A percentile compares a stretch with the other conserved stretches of the same genome.
Conservation (phyloP, 2,888 invertebrate genomes). For the Hyposoter dolosus region DNA sequence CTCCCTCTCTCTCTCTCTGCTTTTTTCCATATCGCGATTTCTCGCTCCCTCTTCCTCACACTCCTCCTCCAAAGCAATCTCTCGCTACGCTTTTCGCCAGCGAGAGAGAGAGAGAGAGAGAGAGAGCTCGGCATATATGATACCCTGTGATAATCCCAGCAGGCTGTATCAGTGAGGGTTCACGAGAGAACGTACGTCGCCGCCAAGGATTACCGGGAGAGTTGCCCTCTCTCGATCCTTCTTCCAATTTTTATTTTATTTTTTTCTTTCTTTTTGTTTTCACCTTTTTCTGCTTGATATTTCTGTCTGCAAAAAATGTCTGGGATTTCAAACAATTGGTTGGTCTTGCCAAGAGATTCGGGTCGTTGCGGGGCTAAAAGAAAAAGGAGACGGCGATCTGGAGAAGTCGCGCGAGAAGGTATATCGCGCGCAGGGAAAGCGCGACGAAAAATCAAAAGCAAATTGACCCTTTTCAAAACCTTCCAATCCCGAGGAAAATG, state of each 20-base stretch:
- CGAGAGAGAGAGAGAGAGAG: too few relatives aligned
- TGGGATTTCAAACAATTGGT: not conserved
- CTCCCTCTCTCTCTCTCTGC: not conserved
- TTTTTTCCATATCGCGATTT: constrained; percentile 37
- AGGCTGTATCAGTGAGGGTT: constrained; percentile 72
- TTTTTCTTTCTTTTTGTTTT: not conserved
- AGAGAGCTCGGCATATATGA: constrained; percentile 79
- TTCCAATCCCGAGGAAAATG: not conserved
- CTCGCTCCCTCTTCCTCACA: constrained; percentile 33
- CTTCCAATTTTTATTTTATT: not conserved
- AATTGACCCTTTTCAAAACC: not conserved
- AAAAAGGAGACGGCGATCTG: too few relatives aligned
- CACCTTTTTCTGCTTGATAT: not conserved
- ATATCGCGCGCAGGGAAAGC: not conserved
- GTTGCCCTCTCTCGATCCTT: constrained; percentile 37
- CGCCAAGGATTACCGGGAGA: constrained; percentile 63
- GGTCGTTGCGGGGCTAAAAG: not conserved
- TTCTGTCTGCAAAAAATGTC: not conserved
- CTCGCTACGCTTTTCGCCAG: constrained; percentile 63
- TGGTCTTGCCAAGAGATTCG: not conserved
- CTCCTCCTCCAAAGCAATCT: constrained; percentile 39
- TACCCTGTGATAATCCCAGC: constrained; percentile 80
- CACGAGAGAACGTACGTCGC: constrained; percentile 60
- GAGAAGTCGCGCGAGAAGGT: too few relatives aligned
- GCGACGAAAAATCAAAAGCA: not conserved